Evolutionary conservation across 2,888 invertebrate genomes (phyloP).

Genomic region (Operophtera brumata): DNA sequence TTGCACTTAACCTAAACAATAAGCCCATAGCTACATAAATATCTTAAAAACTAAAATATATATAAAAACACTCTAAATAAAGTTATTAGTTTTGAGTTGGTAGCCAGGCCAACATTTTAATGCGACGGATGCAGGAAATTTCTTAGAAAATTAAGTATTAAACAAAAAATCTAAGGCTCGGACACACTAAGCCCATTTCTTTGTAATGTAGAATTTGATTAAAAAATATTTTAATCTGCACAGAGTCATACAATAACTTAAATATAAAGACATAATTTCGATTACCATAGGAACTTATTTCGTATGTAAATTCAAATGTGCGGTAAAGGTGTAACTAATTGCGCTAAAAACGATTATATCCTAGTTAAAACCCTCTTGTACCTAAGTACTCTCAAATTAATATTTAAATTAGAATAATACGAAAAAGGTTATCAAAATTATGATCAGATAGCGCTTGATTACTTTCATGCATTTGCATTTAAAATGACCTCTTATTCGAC

Average conservation of each 20-base stretch:
- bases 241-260: neutral
- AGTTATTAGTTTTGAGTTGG: no score
- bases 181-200: no score
- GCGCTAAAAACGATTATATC: constrained; percentile 22
- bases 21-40: no score
- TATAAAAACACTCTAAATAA: no score
- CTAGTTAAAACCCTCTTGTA: constrained; percentile 12
- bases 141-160: no score
- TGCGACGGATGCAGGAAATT: no score
- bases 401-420: constrained; percentile 27
- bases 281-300: constrained; percentile 3
- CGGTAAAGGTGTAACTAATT: constrained; percentile 20
- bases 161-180: no score
- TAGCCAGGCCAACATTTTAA: no score
- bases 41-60: no score
- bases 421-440: constrained; percentile 31
- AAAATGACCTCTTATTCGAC: constrained; percentile 36
- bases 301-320: constrained; percentile 19
- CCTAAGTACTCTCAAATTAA: constrained; percentile 24
- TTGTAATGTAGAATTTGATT: no score
- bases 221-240: neutral
- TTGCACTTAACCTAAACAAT: no score
- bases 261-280: neutral
- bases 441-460: constrained; percentile 28
- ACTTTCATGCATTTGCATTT: constrained; percentile 35